Percentiles rank a stretch among this genome's conserved stretches.
Conservation (phyloP, 2,888 invertebrate species). For the Pristionchus arcanus region DNA sequence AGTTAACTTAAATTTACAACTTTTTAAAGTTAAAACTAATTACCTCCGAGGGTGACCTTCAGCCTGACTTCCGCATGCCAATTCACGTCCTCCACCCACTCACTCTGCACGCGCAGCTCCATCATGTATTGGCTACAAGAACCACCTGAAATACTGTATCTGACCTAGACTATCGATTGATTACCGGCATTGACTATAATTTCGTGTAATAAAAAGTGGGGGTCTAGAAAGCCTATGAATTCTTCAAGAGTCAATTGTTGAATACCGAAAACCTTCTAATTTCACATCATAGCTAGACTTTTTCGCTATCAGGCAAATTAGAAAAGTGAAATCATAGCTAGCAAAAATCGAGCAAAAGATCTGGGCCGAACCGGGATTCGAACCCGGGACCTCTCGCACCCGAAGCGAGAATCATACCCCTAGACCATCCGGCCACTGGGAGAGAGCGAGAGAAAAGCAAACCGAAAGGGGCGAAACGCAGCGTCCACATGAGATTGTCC, state of each 20-base stretch:
- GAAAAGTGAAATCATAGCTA: not conserved
- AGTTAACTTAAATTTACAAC: no score
- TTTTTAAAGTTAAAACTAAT: no score
- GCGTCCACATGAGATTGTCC: slow-evolving; percentile 42
- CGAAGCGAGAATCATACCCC: slow-evolving; percentile 79
- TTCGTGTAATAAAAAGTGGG: no score
- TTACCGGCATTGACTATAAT: no score
- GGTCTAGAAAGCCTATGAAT: no score
- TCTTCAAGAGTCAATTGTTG: no score
- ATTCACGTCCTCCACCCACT: not conserved
- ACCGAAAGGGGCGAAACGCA: slow-evolving; percentile 31
- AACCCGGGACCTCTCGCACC: slow-evolving; percentile 80
- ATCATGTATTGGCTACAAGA: not conserved
- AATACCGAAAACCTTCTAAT: not conserved
- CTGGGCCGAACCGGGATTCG: slow-evolving; percentile 76
- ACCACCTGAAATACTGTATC: no score
- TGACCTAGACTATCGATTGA: not conserved
- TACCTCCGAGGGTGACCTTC: slow-evolving; percentile 26
- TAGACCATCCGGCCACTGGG: slow-evolving; percentile 73
- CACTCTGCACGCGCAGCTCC: not conserved
- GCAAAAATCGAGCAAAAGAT: slow-evolving; percentile 40
- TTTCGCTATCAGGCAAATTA: no score
- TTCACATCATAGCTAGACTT: not conserved
- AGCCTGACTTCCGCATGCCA: slow-evolving; percentile 9
- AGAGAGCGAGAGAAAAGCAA: not conserved